Evolutionary conservation across 2,797 vertebrate species (phyloP), one percentile per base, ranked within the genome.

Genomic region (Ceyx erithaca): DNA sequence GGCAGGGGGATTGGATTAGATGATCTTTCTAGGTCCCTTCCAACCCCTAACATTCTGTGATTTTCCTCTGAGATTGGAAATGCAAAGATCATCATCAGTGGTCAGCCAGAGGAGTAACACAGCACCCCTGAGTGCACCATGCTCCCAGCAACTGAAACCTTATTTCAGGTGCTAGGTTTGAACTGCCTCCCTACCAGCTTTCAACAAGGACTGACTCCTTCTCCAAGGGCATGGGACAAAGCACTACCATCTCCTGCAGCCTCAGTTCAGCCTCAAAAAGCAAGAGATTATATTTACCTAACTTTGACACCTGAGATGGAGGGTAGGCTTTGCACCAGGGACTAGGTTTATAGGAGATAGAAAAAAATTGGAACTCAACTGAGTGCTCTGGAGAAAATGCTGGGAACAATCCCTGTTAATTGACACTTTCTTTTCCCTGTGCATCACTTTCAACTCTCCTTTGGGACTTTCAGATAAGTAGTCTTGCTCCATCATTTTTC

Each of bases 51-150:
- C 37, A 37, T 37, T 37, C 37, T 37, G 37, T 37, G 37, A 2
- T 64, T 85, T 80, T 45, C n/a, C 61, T 45, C 37, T 37, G 6
- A 1, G 3, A 75, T 23, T 18, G 48, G 51, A 68, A 61, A 49
- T 1, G 2, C 31, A 66, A 63, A 21, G n/a, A 13, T 5, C 51
- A 35, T 5, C 33, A 58, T 28, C 7, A 4, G 20, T 5, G 17
- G 31, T 49, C 55, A 71, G 35, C 21, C 54, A n/a, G 35, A 25
- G 14, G 20, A n/a, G 6, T 55, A 61, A 45, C 18, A 15, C 1
- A 1, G 30, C 54, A 71, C 9, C 22, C 12, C n/a, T 0, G 0
- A 12, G 4, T 7, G 16, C 4, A n/a, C 7, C 15, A 37, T 4
- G 1, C 3, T 40, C 22, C 17, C 35, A 23, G n/a, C 14, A 80